Evolutionary conservation across 2,888 invertebrate species (phyloP), one percentile per base, ranked within the genome.

Genomic region (Drosophila atripex): DNA sequence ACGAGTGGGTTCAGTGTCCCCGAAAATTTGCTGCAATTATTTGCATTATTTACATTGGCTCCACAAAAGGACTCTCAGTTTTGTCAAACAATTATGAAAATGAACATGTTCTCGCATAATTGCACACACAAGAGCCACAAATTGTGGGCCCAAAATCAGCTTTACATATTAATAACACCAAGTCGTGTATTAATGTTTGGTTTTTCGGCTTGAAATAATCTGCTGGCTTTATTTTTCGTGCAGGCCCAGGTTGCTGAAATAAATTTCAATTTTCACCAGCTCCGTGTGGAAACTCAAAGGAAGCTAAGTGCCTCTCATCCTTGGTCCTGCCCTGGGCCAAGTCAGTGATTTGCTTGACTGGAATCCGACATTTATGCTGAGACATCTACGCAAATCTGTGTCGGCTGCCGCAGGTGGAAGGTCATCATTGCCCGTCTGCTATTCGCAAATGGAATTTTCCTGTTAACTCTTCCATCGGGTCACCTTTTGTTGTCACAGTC

Each of bases 211-310:
- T 30, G 12, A 32, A 47, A 23, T 49, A 49, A 47, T 38, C 47
- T 28, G 28, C 9, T 28, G 28, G 28, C 28, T 28, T 28, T 28
- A 28, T 9, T 28, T 28, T 28, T 28, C 28, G 7, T 28, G 28
- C 28, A 28, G 2, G 28, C 28, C 28, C 9, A 28, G 46, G 57
- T 57, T 47, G 47, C 58, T 58, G 46, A 84, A 84, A 77, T 84
- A 71, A 73, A 80, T 84, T 80, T 64, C 66, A 84, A 86, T 77
- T 80, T 71, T 75, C 66, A 63, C 54, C 12, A 35, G n/a, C 3
- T 9, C 28, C 3, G 9, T 28, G 28, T 3, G 9, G 8, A 3
- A 28, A 28, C 2, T 28, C 28, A 35, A 35, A 11, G 35, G 35
- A 35, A 35, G n/a, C 12, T n/a, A n/a, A 38, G 46, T 47, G 35